phyloP scores from a whole-genome alignment of 1,140 invertebrate genomes.

The Apis cerana region DNA sequence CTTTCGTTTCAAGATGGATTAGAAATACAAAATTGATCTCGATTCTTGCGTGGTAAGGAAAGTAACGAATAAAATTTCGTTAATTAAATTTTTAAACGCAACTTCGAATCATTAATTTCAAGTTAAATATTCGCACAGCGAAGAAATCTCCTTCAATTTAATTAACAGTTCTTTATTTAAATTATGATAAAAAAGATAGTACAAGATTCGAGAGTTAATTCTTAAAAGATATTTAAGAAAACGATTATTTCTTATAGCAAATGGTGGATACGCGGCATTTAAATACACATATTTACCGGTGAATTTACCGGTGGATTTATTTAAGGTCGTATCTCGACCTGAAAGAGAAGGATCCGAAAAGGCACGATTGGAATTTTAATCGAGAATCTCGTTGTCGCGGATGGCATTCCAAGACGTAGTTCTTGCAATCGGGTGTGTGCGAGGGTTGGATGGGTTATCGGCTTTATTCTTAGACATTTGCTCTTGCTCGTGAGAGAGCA shows the following conservation, averaged over 20 bases:
- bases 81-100: too few relatives aligned
- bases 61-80: too few relatives aligned
- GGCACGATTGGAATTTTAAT: conserved; percentile 54
- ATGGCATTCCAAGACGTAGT: conserved; percentile 50
- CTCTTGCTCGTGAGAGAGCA: background rate
- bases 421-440: conserved; percentile 34
- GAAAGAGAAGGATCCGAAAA: conserved; percentile 40
- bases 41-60: too few relatives aligned
- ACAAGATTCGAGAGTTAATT: background rate
- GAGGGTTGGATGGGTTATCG: conserved; percentile 21
- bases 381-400: conserved; percentile 52
- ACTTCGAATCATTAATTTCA: too few relatives aligned
- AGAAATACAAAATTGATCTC: background rate
- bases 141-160: too few relatives aligned
- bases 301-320: conserved; percentile 23
- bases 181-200: too few relatives aligned
- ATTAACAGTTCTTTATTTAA: too few relatives aligned
- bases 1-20: background rate
- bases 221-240: background rate
- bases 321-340: conserved; percentile 10
- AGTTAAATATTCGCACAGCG: too few relatives aligned
- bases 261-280: background rate
- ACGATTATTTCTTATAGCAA: background rate
- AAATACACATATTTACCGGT: conserved; percentile 17
- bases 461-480: conserved; percentile 35